phyloP scores from a whole-genome alignment of 2,113 vertebrate species.

The Lucifuga dentata region DNA sequence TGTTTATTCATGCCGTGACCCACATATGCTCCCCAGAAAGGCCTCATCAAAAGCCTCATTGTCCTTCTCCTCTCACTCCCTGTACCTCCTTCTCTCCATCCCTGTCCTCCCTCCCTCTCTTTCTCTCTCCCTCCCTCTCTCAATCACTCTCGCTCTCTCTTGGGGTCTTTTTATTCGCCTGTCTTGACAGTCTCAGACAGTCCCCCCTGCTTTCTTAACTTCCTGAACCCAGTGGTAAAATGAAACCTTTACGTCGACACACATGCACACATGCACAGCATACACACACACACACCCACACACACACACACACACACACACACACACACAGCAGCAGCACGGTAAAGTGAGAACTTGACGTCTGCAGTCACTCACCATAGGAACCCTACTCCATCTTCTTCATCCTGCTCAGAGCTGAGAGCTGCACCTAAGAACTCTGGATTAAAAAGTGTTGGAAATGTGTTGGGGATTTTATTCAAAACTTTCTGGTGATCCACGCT shows the following conservation, averaged over 20 bases:
- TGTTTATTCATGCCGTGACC: slow-evolving; percentile 76
- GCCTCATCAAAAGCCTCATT: slow-evolving; percentile 79
- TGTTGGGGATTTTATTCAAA: background rate
- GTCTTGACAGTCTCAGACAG: slow-evolving; percentile 71
- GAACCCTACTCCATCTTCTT: slow-evolving; percentile 44
- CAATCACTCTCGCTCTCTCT: slow-evolving; percentile 56
- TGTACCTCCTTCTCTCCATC: slow-evolving; percentile 47
- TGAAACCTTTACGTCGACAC: slow-evolving; percentile 47
- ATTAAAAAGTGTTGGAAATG: background rate
- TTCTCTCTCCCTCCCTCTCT: slow-evolving; percentile 25
- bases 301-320: slow-evolving; percentile 11
- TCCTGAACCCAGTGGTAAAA: slow-evolving; percentile 72
- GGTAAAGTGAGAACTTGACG: slow-evolving; percentile 43
- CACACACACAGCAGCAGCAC: slow-evolving; percentile 25
- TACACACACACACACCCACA: slow-evolving; percentile 21
- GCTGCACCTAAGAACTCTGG: background rate
- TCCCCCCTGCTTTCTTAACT: slow-evolving; percentile 49
- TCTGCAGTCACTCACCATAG: slow-evolving; percentile 31
- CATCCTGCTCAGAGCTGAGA: background rate
- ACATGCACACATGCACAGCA: slow-evolving; percentile 2
- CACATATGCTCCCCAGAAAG: slow-evolving; percentile 75
- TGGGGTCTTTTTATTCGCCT: slow-evolving; percentile 74
- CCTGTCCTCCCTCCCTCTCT: slow-evolving; percentile 17
- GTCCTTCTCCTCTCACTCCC: slow-evolving; percentile 63
- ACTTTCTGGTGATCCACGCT: background rate